These are phyloP conservation scores for Drosophila borborema DNA, from an alignment of 2,888 invertebrate species.

Conservation along the genomic window DNA sequence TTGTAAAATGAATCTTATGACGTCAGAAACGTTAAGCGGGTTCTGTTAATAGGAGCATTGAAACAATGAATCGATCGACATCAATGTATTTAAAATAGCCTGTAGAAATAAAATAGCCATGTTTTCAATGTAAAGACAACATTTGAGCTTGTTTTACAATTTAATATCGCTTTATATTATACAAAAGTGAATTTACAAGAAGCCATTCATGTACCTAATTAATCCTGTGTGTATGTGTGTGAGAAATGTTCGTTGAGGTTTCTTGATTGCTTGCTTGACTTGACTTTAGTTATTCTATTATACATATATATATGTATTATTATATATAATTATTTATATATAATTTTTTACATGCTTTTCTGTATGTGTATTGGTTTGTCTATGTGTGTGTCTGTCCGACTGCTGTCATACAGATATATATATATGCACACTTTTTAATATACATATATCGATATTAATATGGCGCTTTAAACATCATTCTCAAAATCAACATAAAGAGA, in stretches of 20 bases:
- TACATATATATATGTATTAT: conserved; percentile 37
- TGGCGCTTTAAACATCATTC: conserved; percentile 46
- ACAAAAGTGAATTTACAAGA: conserved; percentile 78
- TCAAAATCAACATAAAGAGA: conserved; percentile 71
- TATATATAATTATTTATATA: conserved; percentile 18
- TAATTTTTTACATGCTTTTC: conserved; percentile 39
- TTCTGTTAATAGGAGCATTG: background rate
- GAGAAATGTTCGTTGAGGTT: conserved; percentile 69
- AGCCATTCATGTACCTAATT: conserved; percentile 66
- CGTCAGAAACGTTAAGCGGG: conserved; percentile 15
- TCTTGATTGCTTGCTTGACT: conserved; percentile 71
- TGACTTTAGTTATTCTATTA: conserved; percentile 60
- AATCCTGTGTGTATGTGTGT: conserved; percentile 39
- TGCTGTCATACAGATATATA: conserved; percentile 54
- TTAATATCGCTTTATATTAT: conserved; percentile 75
- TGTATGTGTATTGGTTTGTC: conserved; percentile 45
- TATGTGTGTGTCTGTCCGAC: conserved; percentile 13
- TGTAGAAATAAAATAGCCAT: no score
- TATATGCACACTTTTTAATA: conserved; percentile 48
- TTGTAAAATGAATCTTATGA: conserved; percentile 1
- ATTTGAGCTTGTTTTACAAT: conserved; percentile 49
- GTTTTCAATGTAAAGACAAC: background rate
- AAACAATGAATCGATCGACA: background rate
- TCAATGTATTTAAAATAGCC: background rate
- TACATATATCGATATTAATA: conserved; percentile 59